Evolutionary conservation across 2,888 invertebrate genomes (phyloP).

Genomic region (Phyllotreta cruciferae): DNA sequence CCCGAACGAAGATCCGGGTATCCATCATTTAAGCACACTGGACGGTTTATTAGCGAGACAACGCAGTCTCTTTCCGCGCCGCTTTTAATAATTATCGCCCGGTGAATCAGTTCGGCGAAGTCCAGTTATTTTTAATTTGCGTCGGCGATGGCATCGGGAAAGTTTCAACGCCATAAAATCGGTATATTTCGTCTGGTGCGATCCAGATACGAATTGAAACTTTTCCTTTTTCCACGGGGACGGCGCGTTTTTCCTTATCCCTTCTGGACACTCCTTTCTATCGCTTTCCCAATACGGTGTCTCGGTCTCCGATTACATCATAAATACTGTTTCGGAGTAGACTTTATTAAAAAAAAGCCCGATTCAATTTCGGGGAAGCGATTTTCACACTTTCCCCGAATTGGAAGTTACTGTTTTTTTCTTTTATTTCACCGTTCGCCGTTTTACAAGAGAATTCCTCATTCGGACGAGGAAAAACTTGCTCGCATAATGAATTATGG

Average conservation of each 20-base stretch:
- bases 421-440: slow-evolving; percentile 8
- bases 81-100: too few species aligned
- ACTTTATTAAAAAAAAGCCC: slow-evolving; percentile 43
- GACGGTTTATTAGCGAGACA: slow-evolving; percentile 27
- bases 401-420: slow-evolving; percentile 24
- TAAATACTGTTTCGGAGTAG: slow-evolving; percentile 45
- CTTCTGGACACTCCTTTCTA: slow-evolving; percentile 54
- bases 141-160: slow-evolving; percentile 48
- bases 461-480: too few species aligned
- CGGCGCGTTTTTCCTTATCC: slow-evolving; percentile 56
- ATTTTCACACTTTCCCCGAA: slow-evolving; percentile 34
- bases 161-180: slow-evolving; percentile 55
- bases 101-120: too few species aligned
- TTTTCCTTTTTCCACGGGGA: slow-evolving; percentile 50
- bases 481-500: too few species aligned
- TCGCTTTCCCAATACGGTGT: slow-evolving; percentile 54
- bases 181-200: slow-evolving; percentile 53
- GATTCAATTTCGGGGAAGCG: slow-evolving; percentile 34
- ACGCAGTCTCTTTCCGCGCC: too few species aligned
- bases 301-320: slow-evolving; percentile 47
- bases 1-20: slow-evolving; percentile 30
- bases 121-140: slow-evolving; percentile 30
- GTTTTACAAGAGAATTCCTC: slow-evolving; percentile 11
- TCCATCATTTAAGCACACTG: slow-evolving; percentile 37
- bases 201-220: slow-evolving; percentile 56